phyloP scores from a whole-genome alignment of 2,888 invertebrate species.

The Melieria crassipennis region DNA sequence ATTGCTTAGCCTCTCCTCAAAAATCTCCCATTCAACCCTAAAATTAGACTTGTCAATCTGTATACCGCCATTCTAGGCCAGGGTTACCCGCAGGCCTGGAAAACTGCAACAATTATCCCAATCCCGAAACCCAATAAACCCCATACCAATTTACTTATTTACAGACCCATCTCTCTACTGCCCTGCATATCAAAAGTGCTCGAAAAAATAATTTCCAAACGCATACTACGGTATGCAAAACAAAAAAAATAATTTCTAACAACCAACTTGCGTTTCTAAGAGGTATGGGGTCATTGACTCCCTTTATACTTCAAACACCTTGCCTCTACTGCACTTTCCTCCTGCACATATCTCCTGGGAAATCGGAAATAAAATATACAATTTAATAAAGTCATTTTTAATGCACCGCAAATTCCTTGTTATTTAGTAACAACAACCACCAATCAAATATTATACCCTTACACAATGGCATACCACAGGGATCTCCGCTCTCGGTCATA shows the following conservation, averaged over 20 bases:
- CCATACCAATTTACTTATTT: not conserved
- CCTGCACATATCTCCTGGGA: too few species aligned
- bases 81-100: not conserved
- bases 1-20: not conserved
- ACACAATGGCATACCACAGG: not conserved
- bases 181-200: not conserved
- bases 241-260: not conserved
- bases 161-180: not conserved
- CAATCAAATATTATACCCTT: not conserved
- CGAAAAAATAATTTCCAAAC: not conserved
- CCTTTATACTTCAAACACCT: not conserved
- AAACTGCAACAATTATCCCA: not conserved
- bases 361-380: not conserved
- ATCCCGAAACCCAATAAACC: not conserved
- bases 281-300: not conserved
- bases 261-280: conserved; percentile 1
- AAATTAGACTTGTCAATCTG: not conserved
- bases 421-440: not conserved
- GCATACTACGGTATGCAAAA: not conserved
- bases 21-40: not conserved
- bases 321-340: not conserved
- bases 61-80: not conserved
- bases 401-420: not conserved
- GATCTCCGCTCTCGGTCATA: not conserved
- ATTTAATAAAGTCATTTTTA: not conserved